These are phyloP conservation scores for Idaea aversata DNA, from an alignment of 2,888 invertebrate species.

Conservation along the genomic window DNA sequence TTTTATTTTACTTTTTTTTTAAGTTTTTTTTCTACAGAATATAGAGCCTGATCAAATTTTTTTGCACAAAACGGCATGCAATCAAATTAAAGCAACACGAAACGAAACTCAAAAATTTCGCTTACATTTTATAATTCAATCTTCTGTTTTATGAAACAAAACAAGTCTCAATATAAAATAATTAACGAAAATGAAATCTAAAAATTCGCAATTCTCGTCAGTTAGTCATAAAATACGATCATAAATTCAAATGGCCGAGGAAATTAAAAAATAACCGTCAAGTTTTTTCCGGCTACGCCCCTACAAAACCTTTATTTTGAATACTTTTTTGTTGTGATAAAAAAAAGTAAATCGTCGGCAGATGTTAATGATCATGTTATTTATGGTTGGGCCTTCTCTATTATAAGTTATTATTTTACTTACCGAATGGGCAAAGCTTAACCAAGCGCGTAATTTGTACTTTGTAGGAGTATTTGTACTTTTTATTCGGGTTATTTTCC, in stretches of 20 bases:
- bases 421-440: not conserved
- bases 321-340: slow-evolving; percentile 36
- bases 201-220: not conserved
- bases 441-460: not conserved
- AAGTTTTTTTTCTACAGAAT: not conserved
- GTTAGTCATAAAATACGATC: slow-evolving; percentile 11
- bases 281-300: slow-evolving; percentile 64
- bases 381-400: slow-evolving; percentile 65
- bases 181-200: not conserved
- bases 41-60: not conserved
- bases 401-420: slow-evolving; percentile 46
- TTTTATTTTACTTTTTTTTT: slow-evolving; percentile 35
- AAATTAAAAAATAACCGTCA: slow-evolving; percentile 67
- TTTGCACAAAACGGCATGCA: not conserved
- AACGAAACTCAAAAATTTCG: too few species aligned
- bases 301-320: slow-evolving; percentile 29
- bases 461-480: too few species aligned
- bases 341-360: slow-evolving; percentile 71
- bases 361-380: slow-evolving; percentile 80
- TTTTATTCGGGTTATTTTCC: too few species aligned
- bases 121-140: too few species aligned
- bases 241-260: slow-evolving; percentile 26
- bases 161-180: not conserved
- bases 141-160: too few species aligned
- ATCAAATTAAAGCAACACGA: too few species aligned